Evolutionary conservation across 2,113 vertebrate genomes (phyloP).

Genomic region (Eidolon helvum): DNA sequence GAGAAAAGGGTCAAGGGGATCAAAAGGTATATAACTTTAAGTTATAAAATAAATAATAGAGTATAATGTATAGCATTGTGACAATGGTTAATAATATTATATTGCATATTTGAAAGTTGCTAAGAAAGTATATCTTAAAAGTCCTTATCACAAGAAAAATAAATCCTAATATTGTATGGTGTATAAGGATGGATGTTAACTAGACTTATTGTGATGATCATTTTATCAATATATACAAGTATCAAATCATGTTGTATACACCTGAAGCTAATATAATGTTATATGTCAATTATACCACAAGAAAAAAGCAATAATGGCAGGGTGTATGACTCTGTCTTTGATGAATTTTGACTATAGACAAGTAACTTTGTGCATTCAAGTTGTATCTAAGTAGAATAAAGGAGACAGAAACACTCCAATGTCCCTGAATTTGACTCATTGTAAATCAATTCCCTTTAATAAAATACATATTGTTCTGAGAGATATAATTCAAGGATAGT

Average conservation of each 20-base stretch:
- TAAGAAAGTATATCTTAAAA: neutral
- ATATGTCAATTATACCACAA: neutral
- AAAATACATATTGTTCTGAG: neutral
- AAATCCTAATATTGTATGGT: neutral
- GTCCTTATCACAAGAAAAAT: neutral
- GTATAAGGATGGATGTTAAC: neutral
- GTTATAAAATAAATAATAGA: neutral
- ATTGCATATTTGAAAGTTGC: neutral
- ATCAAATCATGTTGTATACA: neutral
- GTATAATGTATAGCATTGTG: neutral
- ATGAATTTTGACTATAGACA: neutral
- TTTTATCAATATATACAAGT: neutral
- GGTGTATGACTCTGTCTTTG: neutral
- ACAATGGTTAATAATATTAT: neutral
- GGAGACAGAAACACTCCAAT: neutral
- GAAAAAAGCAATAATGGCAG: neutral
- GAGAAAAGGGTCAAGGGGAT: neutral
- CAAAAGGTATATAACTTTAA: neutral
- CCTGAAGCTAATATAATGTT: neutral
- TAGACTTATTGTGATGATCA: neutral
- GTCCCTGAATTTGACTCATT: neutral
- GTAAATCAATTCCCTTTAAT: neutral
- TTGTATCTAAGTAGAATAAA: neutral
- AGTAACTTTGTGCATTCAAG: neutral
- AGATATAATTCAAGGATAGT: neutral